Percentiles rank a stretch among this genome's conserved stretches.
Evolutionary conservation across 2,797 vertebrate genomes (phyloP).

Genomic region (Sus cebifrons): DNA sequence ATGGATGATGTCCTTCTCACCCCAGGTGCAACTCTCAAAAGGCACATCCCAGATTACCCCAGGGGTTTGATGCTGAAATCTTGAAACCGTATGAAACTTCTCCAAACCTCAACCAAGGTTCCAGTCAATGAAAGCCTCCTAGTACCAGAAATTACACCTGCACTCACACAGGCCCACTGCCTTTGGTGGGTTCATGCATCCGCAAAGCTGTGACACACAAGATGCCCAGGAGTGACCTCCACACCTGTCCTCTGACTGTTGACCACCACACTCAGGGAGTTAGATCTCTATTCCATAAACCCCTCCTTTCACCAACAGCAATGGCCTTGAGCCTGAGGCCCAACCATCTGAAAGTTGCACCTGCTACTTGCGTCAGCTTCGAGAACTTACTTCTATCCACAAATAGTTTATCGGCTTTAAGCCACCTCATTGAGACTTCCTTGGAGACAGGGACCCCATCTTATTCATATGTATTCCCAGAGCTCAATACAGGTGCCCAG

Average conservation of each 20-base stretch:
- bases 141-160: background rate
- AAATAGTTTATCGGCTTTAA: constrained; percentile 6
- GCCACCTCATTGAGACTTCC: background rate
- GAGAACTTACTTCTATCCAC: background rate
- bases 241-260: background rate
- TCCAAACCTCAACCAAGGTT: background rate
- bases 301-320: background rate
- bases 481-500: background rate
- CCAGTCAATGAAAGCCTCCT: background rate
- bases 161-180: no score
- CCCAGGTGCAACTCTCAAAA: background rate
- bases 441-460: background rate
- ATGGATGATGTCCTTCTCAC: background rate
- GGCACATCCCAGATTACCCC: background rate
- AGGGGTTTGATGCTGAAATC: background rate
- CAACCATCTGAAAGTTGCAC: background rate
- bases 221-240: background rate
- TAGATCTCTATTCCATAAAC: background rate
- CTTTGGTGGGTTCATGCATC: background rate
- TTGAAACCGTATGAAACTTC: background rate
- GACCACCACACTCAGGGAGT: background rate
- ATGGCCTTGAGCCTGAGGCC: background rate
- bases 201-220: background rate
- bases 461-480: background rate
- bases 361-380: constrained; percentile 30